phyloP scores from a whole-genome alignment of 2,797 vertebrate species.

The Poecilia picta region DNA sequence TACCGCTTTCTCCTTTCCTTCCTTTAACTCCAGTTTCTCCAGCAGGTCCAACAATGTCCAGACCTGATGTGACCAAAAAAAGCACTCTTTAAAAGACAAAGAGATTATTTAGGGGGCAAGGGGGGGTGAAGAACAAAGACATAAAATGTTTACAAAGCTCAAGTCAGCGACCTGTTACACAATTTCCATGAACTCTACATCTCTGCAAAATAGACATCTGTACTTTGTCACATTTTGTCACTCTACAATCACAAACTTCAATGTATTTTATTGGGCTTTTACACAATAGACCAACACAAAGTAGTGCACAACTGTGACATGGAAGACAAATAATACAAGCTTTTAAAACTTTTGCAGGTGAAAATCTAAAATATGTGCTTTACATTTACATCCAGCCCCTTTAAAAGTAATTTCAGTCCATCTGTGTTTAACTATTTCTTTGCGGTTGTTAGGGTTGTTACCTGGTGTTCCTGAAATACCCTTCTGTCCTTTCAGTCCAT shows the following conservation, averaged over 20 bases:
- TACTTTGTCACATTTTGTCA: background rate
- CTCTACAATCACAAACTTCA: background rate
- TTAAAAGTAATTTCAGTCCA: background rate
- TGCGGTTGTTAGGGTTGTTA: constrained; percentile 50
- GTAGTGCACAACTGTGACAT: background rate
- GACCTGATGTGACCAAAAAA: constrained; percentile 73
- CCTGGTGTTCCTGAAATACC: constrained; percentile 87
- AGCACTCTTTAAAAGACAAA: background rate
- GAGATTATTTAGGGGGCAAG: too few relatives aligned
- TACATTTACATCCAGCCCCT: background rate
- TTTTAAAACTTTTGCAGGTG: background rate
- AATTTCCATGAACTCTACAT: background rate
- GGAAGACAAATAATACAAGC: background rate
- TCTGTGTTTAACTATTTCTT: background rate
- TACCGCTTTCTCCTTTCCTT: constrained; percentile 84
- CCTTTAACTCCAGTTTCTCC: constrained; percentile 86
- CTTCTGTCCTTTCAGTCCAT: constrained; percentile 91
- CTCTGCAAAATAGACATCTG: background rate
- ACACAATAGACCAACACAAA: background rate
- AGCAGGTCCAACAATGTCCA: constrained; percentile 77
- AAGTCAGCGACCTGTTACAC: background rate
- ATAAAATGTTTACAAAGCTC: background rate
- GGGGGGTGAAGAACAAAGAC: too few relatives aligned
- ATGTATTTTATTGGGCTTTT: background rate
- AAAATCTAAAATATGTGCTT: background rate